Percentiles rank a stretch among this genome's conserved stretches.
These are phyloP conservation scores for Halictus quadricinctus DNA, from an alignment of 2,888 invertebrate genomes.

Conservation along the genomic window DNA sequence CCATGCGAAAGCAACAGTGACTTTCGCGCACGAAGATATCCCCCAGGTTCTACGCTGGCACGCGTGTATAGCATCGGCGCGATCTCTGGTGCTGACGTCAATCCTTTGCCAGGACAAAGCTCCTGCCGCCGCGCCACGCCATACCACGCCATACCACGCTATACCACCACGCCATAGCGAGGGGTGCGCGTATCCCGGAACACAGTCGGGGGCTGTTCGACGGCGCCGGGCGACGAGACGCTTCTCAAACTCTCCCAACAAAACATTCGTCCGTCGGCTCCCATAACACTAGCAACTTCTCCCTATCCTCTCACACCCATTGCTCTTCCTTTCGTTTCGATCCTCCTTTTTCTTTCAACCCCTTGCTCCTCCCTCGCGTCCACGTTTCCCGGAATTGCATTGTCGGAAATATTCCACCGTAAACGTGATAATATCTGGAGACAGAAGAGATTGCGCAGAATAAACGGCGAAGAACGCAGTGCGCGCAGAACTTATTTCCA, in stretches of 20 bases:
- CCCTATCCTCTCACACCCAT: neutral
- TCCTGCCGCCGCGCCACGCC: constrained; percentile 27
- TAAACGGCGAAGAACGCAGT: neutral
- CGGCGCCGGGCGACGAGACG: constrained; percentile 65
- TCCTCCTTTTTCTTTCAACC: neutral
- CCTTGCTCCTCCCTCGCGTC: neutral
- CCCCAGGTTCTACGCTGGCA: neutral
- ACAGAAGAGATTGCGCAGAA: neutral
- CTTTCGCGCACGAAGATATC: neutral
- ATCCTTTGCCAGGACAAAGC: constrained; percentile 59
- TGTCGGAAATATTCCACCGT: neutral
- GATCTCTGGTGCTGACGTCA: constrained; percentile 65
- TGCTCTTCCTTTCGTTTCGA: neutral
- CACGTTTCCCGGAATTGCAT: neutral
- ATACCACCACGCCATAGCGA: constrained; percentile 14
- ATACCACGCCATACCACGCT: neutral
- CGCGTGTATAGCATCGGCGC: constrained; percentile 41
- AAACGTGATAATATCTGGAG: neutral
- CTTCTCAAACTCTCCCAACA: constrained; percentile 56
- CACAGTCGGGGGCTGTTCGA: constrained; percentile 22
- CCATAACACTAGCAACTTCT: constrained; percentile 31
- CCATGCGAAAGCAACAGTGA: neutral
- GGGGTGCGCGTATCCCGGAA: constrained; percentile 52
- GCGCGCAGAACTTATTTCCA: neutral
- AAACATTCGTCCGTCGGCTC: constrained; percentile 49